A percentile compares a stretch with the other conserved stretches of the same genome.
phyloP scores from a whole-genome alignment of 2,113 vertebrate genomes.

The Haemorhous mexicanus region DNA sequence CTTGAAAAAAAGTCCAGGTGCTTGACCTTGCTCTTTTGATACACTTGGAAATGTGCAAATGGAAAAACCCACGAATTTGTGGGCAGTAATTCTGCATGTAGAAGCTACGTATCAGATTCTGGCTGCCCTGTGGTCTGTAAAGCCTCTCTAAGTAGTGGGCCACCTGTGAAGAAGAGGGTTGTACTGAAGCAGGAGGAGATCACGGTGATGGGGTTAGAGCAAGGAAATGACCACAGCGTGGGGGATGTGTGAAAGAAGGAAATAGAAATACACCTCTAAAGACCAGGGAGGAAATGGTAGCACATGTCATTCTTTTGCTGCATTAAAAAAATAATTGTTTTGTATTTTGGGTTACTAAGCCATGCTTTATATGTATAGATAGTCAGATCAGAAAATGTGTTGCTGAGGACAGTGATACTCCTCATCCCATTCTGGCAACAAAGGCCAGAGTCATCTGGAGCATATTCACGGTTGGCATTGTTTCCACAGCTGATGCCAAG shows the following conservation, averaged over 20 bases:
- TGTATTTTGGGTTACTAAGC: background rate
- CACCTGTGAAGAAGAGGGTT: background rate
- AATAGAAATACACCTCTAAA: background rate
- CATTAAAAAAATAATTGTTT: background rate
- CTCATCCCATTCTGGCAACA: background rate
- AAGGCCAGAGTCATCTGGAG: background rate
- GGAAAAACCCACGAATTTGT: background rate
- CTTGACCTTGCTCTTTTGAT: background rate
- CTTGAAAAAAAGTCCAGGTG: background rate
- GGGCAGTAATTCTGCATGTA: background rate
- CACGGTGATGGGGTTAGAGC: background rate
- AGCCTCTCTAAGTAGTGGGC: background rate
- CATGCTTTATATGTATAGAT: background rate
- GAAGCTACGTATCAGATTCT: fast-evolving
- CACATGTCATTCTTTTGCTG: background rate
- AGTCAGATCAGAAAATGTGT: background rate
- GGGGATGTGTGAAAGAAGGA: background rate
- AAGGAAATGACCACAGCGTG: background rate
- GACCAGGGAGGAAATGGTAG: background rate
- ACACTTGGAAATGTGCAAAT: background rate
- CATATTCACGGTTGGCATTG: background rate
- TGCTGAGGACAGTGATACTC: background rate
- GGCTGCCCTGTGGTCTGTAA: background rate
- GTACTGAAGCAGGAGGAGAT: background rate
- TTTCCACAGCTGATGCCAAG: background rate